Evolutionary conservation across 2,113 vertebrate species (phyloP), one percentile per base, ranked within the genome.

Genomic region (Pipra filicauda): DNA sequence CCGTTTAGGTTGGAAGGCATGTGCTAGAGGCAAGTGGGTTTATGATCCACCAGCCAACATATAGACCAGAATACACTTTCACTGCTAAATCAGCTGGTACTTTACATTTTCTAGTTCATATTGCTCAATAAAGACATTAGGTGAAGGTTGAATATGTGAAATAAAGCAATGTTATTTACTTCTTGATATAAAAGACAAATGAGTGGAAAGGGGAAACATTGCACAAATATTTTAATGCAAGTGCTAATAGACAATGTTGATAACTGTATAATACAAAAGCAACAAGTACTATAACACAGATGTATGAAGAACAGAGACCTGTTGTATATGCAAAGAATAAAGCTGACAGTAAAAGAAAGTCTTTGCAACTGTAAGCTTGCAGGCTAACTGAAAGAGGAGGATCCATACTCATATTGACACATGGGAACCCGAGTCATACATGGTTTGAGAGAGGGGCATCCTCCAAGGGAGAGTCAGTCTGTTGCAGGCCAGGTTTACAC

Each of bases 1-100:
- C 89, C 9, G 33, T 89, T 93, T 58, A 89, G 91, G 95, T 93
- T 96, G 95, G 94, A 92, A 97, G 78, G 30, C 91, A 77, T 13
- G 30, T 77, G 89, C 74, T 93, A 22, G 72, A 59, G 62, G 46
- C 39, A 74, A 77, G 51, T 17, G 33, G 17, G 17, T 48, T 95
- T 69, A 15, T 78, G n/a, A 48, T 37, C 44, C 14, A 24, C 12
- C 43, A 80, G n/a, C 12, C 44, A 52, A 37, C 1, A 1, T 22
- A 67, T 17, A 52, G 24, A 54, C 48, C 43, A 57, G 26, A 64
- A 65, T 28, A 41, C 13, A 13, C 27, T 64, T 75, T 44, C 24
- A 41, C 30, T 77, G 54, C 24, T 55, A 31, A 87, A 46, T 61
- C 33, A 43, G 7, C 17, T 22, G 18, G 13, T 43, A 31, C 22